Base-by-base conservation (phyloP, 2,797 vertebrate genomes). In the Mallotus villosus region DNA sequence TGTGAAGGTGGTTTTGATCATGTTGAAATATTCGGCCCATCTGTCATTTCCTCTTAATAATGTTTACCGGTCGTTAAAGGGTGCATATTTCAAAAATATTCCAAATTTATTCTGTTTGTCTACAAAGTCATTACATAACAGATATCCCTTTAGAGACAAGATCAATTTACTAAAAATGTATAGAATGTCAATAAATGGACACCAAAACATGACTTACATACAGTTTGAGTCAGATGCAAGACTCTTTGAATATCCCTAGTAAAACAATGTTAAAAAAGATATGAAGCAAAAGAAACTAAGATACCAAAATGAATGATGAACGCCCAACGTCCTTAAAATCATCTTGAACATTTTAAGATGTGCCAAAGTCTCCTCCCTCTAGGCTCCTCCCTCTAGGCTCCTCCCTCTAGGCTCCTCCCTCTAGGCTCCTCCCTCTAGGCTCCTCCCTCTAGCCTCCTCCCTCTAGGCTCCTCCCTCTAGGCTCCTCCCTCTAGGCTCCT, bases 21-120 rank as follows among this genome's bases (percentile, higher is more conserved):
- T 51, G 17, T 51, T 51, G 49, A 14, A 51, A 51, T 51, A 14
- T 16, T 14, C 17, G 49, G 17, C 51, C 19, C 41, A 46, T 12
- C 41, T 46, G 9, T 46, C 12, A 46, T 46, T 46, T 14, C 41
- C 9, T 46, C 41, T 46, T 2, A 46, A 46, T 11, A 46, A 46
- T 46, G 41, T 46, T 46, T 14, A 46, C 41, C 41, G 9, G 41
- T 11, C 41, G 2, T 1, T 46, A 46, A 46, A 46, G 9, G 14
- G 41, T n/a, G 51, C 16, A 11, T 55, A 62, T 62, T 25, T 62
- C 3, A 62, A 62, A 62, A 62, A 32, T 32, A 62, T 62, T 62
- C 12, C 5, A 29, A n/a, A 24, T 32, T 29, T 62, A 62, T 62
- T 62, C 17, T 32, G 14, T 32, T 29, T 25, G 25, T 17, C 60